Base-by-base conservation (phyloP, 2,797 vertebrate genomes). In the Catostomus latipinnis region DNA sequence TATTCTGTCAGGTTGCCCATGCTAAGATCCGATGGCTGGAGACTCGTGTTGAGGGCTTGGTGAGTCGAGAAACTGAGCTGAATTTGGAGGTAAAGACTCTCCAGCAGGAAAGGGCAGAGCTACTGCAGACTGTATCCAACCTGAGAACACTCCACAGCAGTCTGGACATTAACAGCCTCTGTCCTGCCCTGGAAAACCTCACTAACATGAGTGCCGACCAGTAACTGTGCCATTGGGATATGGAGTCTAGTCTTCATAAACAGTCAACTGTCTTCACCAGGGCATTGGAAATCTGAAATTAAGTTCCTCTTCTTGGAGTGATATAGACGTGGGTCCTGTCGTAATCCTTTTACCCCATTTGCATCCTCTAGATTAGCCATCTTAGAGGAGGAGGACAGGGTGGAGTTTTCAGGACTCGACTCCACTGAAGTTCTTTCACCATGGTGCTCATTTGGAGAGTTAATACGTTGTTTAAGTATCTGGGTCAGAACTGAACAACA, bases 41-140 rank as follows among this genome's bases (percentile, higher is more conserved):
- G 52, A 94, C 93, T 2, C 94, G 92, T 0, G 89, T 96, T n/a
- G 94, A 95, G 83, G 91, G 89, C 79, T 92, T 98, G 60, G 87
- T 96, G 89, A 87, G 84, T 81, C 96, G 81, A 0, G 86, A 94
- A 82, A 87, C 91, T 71, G 67, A 69, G 52, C 71, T 93, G 87
- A 95, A 90, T 84, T 93, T 95, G 82, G 93, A 95, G 2, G 89
- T 96, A 18, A 90, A 88, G 4, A 78, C 87, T 0, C 90, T 98
- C 58, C 95, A 98, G 89, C 91, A 94, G 85, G 96, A 99, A 87
- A 90, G 95, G 84, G 73, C 89, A 0, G 90, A 94, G 53, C 91
- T 98, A 61, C 90, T 92, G 81, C 90, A 90, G 86, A 93, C 90
- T 0, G 89, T 97, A 66, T 84, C 93, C 62, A 92, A 87, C 49